Conservation (phyloP, 2,797 vertebrate species). For the Tinamus major region DNA sequence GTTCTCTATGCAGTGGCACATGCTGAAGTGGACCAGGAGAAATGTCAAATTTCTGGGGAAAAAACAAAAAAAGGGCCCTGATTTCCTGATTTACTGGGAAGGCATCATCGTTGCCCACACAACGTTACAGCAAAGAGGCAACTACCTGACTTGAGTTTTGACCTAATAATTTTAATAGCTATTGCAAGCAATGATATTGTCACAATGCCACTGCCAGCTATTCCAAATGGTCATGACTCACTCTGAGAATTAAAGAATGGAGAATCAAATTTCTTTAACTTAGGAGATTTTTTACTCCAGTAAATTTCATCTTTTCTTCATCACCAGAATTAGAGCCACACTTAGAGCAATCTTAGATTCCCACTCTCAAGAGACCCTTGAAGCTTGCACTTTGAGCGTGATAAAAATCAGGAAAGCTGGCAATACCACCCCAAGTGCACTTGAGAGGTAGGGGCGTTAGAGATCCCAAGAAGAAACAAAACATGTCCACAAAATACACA, state of each 20-base stretch:
- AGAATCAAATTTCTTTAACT: not conserved
- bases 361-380: not conserved
- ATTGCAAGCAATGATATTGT: not conserved
- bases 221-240: not conserved
- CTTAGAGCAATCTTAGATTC: not conserved
- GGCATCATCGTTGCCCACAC: not conserved
- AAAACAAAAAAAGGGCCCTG: not conserved
- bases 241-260: accelerated
- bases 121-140: accelerated
- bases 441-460: not conserved
- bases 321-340: not conserved
- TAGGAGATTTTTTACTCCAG: not conserved
- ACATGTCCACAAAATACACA: accelerated
- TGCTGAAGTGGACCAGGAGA: not conserved
- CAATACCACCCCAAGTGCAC: not conserved
- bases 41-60: not conserved
- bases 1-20: not conserved
- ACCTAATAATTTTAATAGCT: not conserved
- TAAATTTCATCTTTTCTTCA: not conserved
- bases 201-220: not conserved
- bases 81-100: not conserved
- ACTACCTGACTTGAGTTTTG: not conserved
- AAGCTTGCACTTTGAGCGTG: not conserved
- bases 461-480: not conserved
- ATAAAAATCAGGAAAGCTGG: not conserved